phyloP scores from a whole-genome alignment of 2,888 invertebrate genomes.

The Galerucella nymphaeae region DNA sequence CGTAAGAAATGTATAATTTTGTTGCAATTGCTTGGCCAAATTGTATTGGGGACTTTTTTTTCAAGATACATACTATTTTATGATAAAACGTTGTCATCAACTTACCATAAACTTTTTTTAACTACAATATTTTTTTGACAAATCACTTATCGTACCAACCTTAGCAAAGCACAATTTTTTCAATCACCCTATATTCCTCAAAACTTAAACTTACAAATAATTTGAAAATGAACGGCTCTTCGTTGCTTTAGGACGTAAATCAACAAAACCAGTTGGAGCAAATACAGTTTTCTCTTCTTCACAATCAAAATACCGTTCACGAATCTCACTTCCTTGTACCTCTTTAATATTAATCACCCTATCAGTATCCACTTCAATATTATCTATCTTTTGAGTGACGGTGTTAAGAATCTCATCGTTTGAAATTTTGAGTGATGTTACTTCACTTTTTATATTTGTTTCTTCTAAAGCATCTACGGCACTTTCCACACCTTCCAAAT shows the following conservation, averaged over 20 bases:
- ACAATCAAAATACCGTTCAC: constrained; percentile 43
- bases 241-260: constrained; percentile 51
- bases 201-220: constrained; percentile 40
- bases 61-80: too few relatives aligned
- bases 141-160: too few relatives aligned
- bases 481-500: constrained; percentile 57
- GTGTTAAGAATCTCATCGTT: constrained; percentile 47
- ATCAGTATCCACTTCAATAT: constrained; percentile 54
- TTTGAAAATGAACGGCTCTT: constrained; percentile 31
- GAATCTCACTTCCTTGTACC: constrained; percentile 51
- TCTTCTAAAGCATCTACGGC: constrained; percentile 61
- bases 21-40: too few relatives aligned
- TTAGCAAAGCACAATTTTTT: too few relatives aligned
- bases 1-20: too few relatives aligned
- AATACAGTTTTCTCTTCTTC: constrained; percentile 51
- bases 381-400: constrained; percentile 51
- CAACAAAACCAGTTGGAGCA: constrained; percentile 61
- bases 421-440: constrained; percentile 17
- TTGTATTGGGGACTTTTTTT: too few relatives aligned
- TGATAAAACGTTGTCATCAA: too few relatives aligned
- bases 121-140: too few relatives aligned
- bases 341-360: constrained; percentile 52
- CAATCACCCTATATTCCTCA: too few relatives aligned
- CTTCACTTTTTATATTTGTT: constrained; percentile 31
- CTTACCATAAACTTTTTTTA: too few relatives aligned